phyloP scores from a whole-genome alignment of 2,797 vertebrate species.

The Tangara arthus region DNA sequence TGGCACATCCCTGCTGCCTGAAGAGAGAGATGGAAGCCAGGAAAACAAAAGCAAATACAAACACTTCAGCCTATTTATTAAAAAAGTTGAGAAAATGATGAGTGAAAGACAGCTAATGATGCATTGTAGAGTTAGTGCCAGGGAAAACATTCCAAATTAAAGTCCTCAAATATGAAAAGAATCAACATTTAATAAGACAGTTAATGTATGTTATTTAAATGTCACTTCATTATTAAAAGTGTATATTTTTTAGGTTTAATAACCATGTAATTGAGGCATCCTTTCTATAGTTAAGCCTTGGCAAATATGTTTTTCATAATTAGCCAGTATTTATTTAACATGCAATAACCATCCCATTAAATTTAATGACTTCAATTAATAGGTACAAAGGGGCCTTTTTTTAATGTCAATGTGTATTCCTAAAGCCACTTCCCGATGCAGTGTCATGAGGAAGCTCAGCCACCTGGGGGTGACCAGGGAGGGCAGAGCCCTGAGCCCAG shows the following conservation, averaged over 20 bases:
- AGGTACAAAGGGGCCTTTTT: constrained; percentile 51
- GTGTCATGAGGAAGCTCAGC: background rate
- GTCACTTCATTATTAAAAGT: constrained; percentile 63
- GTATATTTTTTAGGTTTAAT: constrained; percentile 75
- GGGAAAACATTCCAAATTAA: constrained; percentile 38
- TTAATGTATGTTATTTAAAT: constrained; percentile 67
- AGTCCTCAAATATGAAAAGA: constrained; percentile 61
- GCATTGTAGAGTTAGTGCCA: constrained; percentile 19
- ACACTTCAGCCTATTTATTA: background rate
- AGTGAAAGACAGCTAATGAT: constrained; percentile 67
- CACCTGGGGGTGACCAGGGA: background rate
- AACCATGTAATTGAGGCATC: constrained; percentile 75
- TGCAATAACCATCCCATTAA: constrained; percentile 73
- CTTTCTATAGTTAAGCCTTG: constrained; percentile 72
- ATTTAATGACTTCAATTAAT: constrained; percentile 74
- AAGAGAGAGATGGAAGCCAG: background rate
- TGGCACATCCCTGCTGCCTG: background rate
- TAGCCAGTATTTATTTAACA: constrained; percentile 77
- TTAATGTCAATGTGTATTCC: constrained; percentile 36
- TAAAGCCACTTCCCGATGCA: fast-evolving
- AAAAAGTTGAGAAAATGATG: constrained; percentile 42
- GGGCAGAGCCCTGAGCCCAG: background rate
- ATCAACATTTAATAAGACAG: constrained; percentile 70
- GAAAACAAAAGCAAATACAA: background rate
- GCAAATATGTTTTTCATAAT: constrained; percentile 78